Evolutionary conservation across 2,797 vertebrate genomes (phyloP), one percentile per base, ranked within the genome.

Genomic region (Silurus lanzhouensis): DNA sequence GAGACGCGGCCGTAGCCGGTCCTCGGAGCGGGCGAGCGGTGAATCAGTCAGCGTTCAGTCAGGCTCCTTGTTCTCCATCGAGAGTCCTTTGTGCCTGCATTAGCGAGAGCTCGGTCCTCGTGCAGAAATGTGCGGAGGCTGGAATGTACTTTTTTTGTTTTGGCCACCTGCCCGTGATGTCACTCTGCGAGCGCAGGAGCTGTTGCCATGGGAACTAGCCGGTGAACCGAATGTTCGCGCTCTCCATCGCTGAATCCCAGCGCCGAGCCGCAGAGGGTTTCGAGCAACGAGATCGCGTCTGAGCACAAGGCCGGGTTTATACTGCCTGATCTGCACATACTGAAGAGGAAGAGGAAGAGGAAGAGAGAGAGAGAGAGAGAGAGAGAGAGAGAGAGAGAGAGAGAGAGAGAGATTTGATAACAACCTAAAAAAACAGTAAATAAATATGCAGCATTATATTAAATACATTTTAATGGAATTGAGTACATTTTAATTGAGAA

Each of bases 201-300:
- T 91, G 95, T 95, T 94, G 91, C 94, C 93, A 94, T 95, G 92
- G 94, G 90, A 95, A 95, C 94, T 92, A 88, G 70, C 61, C 67
- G 0, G 74, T 17, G 14, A 85, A 85, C 64, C 63, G 84, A 90
- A 82, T 77, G 80, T 86, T 85, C 80, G 74, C 19, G 72, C 64
- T 87, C 78, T 84, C 15, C 81, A 55, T 79, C 64, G 74, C 63
- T 38, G 83, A 55, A 38, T 64, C 57, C 27, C 8, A 52, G 55
- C 15, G 17, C 67, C 22, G 7, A 46, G 46, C 15, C n/a, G 25
- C 20, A 60, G 72, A 77, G 31, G 63, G 27, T 22, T 78, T 66
- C 19, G 61, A 79, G 75, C 19, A 7, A 15, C 71, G 10, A 27
- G 27, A 77, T 57, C 52, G 6, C 71, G 14, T 14, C 10, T 2